phyloP scores from a whole-genome alignment of 35 echinoderm and acorn worm species.

The Chiridota heheva region DNA sequence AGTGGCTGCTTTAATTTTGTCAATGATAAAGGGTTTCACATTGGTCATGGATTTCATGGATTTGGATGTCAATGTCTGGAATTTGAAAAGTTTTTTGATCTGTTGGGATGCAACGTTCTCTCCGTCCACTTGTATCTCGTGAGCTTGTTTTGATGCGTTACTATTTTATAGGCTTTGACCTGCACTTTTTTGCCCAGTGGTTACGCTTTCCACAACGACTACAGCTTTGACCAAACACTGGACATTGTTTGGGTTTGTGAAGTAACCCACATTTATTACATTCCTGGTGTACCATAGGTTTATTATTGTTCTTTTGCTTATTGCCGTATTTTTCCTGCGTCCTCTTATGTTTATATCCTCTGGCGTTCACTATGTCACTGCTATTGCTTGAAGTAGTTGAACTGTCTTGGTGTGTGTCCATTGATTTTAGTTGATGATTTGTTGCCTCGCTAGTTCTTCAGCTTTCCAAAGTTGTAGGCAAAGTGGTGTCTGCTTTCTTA shows the following conservation, averaged over 20 bases:
- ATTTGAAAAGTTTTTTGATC: background rate
- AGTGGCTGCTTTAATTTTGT: conserved; percentile 30
- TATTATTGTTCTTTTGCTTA: conserved; percentile 11
- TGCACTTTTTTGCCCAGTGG: conserved; percentile 15
- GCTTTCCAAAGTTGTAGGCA: conserved; percentile 11
- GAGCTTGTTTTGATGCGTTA: too few relatives aligned
- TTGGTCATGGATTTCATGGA: conserved; percentile 20
- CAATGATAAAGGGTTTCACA: conserved; percentile 23
- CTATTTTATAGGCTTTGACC: background rate
- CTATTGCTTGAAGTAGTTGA: background rate
- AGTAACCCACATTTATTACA: background rate
- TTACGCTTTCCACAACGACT: conserved; percentile 13
- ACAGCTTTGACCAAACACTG: conserved; percentile 16
- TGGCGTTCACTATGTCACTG: background rate
- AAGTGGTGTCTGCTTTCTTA: conserved; percentile 14
- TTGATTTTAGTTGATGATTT: conserved; percentile 40
- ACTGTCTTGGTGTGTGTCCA: background rate
- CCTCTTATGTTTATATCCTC: conserved; percentile 1
- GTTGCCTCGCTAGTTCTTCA: conserved; percentile 15
- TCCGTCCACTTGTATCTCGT: too few relatives aligned
- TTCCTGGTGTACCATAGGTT: conserved; percentile 5
- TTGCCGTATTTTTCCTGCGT: background rate
- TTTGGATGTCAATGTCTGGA: conserved; percentile 1
- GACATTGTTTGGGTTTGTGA: conserved; percentile 18
- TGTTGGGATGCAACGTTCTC: conserved; percentile 10